A percentile compares a stretch with the other conserved stretches of the same genome.
Evolutionary conservation across 1,140 invertebrate genomes (phyloP).

Genomic region (Chionoecetes opilio): DNA sequence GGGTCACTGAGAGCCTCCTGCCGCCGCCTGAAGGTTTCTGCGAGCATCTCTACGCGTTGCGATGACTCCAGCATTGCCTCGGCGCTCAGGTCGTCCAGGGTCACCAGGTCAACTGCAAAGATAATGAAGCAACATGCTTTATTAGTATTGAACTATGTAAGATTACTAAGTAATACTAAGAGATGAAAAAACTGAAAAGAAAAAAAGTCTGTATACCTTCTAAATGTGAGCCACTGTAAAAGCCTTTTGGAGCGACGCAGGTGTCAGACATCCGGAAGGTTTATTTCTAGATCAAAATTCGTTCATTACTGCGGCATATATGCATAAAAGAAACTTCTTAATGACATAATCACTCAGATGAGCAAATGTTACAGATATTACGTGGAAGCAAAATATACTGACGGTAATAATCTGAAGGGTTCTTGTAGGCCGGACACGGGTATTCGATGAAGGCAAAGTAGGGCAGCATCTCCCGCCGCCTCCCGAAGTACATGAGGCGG

Average conservation of each 20-base stretch:
- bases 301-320: no score
- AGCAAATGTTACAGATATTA: background rate
- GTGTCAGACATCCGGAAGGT: no score
- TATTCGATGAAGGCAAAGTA: constrained; percentile 97
- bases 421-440: constrained; percentile 97
- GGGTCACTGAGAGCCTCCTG: constrained; percentile 89
- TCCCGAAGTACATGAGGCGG: constrained; percentile 95
- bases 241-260: no score
- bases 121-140: no score
- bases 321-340: no score
- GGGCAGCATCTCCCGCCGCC: constrained; percentile 93
- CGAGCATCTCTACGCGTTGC: constrained; percentile 94
- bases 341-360: no score
- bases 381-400: constrained; percentile 79
- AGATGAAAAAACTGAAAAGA: no score
- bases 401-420: constrained; percentile 98
- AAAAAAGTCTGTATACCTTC: no score
- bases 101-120: constrained; percentile 93
- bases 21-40: constrained; percentile 90
- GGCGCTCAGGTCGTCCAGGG: constrained; percentile 94
- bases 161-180: no score
- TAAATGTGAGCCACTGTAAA: no score
- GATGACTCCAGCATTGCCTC: constrained; percentile 97
- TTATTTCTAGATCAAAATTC: no score
- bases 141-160: no score